Base-by-base conservation (phyloP, 2,797 vertebrate species). In the Cuniculus paca region DNA sequence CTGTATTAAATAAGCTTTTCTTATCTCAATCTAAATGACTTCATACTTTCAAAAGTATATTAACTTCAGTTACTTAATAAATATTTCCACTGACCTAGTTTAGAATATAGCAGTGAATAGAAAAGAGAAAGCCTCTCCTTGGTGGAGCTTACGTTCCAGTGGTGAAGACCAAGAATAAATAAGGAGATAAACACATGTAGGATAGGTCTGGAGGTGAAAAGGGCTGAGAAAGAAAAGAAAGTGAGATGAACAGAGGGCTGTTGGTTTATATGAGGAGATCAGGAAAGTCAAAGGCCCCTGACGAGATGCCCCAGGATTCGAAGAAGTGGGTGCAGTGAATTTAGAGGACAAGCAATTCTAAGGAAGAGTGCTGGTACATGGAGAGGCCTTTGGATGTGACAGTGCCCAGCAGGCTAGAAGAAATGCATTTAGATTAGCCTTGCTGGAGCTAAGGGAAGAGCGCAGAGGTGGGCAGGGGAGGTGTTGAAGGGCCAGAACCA, bases 11-110 rank as follows among this genome's bases (percentile, higher is more conserved):
- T 56, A 75, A 61, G 60, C 34, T 63, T 94, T 90, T 81, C 81
- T 97, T 93, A 78, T 96, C 91, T 94, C 60, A 12, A 34, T 96
- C 85, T 94, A 54, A 92, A 91, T 85, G 94, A 94, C 77, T 88
- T 94, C 87, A 85, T 65, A n/a, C 74, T 95, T 91, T 78, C 77
- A 61, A 65, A 94, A 94, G 60, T 54, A 11, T 60, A 78, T 84
- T 95, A 80, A 68, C 90, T 88, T 91, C 78, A 77, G 90, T 90
- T 77, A 82, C 88, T 89, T 72, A 85, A 91, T 36, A 93, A 68
- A 45, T 91, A 87, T 81, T 89, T 93, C 75, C 50, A 54, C 50
- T 93, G 80, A 83, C 88, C 54, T 94, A 75, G 52, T 93, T 88
- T 78, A 91, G 31, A 36, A 34, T 9, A 70, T 11, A 58, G 54